These are phyloP conservation scores for Zapus hudsonius DNA, from an alignment of 2,113 vertebrate species.

Conservation along the genomic window DNA sequence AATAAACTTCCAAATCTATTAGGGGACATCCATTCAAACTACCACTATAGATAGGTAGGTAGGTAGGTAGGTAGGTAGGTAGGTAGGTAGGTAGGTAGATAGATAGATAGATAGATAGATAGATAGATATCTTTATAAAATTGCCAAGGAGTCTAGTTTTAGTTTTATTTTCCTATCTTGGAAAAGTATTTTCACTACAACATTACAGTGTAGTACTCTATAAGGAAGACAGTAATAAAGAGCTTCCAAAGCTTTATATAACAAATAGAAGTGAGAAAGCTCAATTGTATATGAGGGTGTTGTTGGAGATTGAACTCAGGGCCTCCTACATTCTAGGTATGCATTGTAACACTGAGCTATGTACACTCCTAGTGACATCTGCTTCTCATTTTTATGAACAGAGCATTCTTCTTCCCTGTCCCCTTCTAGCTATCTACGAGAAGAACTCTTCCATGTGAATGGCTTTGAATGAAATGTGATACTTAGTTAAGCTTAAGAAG, in stretches of 20 bases:
- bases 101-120: too few relatives aligned
- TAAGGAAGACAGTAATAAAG: not conserved
- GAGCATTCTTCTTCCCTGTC: not conserved
- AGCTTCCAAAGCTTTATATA: not conserved
- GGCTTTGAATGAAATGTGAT: not conserved
- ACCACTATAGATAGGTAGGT: too few relatives aligned
- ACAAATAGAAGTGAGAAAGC: not conserved
- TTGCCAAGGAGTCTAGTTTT: constrained; percentile 31
- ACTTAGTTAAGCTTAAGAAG: not conserved
- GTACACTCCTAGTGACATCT: not conserved
- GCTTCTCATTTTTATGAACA: not conserved
- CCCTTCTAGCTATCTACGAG: not conserved
- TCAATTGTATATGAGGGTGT: not conserved
- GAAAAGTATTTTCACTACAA: not conserved
- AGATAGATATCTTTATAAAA: constrained; percentile 6
- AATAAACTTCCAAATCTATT: too few relatives aligned
- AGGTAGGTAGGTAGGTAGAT: too few relatives aligned
- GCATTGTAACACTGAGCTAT: not conserved
- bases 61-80: too few relatives aligned
- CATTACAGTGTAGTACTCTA: not conserved
- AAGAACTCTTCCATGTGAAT: not conserved
- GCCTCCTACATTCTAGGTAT: not conserved
- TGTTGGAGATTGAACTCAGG: not conserved
- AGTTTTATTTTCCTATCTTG: constrained; percentile 49
- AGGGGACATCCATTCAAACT: too few relatives aligned